Evolutionary conservation across 2,113 vertebrate genomes (phyloP).

Genomic region (Psittacula cyanocephala): DNA sequence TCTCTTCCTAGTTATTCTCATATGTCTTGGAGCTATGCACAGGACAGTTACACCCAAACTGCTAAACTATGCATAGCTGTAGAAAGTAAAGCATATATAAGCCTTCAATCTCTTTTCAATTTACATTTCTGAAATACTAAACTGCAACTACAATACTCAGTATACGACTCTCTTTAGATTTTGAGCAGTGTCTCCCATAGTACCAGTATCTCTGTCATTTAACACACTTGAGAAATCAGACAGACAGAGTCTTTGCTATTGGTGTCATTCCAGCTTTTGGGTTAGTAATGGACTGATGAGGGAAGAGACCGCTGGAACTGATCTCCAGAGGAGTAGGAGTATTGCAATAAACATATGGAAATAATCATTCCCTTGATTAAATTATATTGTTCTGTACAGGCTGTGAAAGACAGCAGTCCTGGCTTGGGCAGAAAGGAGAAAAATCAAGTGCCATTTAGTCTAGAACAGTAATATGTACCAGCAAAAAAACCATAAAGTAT

Average conservation of each 20-base stretch:
- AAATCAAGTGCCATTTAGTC: not conserved
- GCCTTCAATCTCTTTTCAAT: not conserved
- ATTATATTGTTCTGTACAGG: not conserved
- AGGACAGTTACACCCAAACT: not conserved
- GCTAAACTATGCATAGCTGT: not conserved
- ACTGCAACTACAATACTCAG: not conserved
- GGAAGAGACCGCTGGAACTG: not conserved
- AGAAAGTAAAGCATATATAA: not conserved
- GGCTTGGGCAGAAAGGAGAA: not conserved
- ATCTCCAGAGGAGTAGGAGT: not conserved
- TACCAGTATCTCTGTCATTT: not conserved
- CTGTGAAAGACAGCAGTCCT: not conserved
- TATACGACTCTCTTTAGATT: not conserved
- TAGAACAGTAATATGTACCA: not conserved
- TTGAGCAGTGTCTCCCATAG: not conserved
- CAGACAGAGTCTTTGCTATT: not conserved
- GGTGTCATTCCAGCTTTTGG: not conserved
- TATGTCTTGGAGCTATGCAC: not conserved
- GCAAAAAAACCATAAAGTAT: not conserved
- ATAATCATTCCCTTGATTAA: not conserved
- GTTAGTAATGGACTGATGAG: not conserved
- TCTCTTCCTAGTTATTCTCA: not conserved
- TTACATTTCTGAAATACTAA: not conserved
- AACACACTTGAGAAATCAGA: not conserved
- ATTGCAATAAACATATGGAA: not conserved